Conservation (phyloP, 2,113 vertebrate genomes). For the Aix galericulata region DNA sequence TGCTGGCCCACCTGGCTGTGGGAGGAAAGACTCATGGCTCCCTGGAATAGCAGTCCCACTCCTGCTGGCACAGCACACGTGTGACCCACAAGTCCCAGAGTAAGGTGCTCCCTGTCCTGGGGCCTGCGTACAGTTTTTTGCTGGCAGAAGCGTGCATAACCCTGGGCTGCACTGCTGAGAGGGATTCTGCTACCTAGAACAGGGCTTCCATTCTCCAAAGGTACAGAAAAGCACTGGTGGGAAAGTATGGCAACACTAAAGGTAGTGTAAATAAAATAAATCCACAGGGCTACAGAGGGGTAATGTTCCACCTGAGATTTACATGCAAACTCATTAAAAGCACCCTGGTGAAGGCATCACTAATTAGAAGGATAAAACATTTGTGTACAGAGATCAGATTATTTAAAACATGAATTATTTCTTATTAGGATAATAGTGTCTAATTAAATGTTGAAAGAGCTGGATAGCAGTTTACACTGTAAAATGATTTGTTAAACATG, state of each 20-base stretch:
- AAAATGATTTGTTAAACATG: conserved; percentile 71
- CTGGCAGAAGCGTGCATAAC: neutral
- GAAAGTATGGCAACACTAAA: neutral
- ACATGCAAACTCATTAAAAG: conserved; percentile 55
- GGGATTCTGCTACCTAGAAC: neutral
- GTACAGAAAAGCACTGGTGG: neutral
- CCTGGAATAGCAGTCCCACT: neutral
- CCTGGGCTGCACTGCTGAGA: neutral
- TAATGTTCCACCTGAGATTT: conserved; percentile 32
- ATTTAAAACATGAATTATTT: conserved; percentile 49
- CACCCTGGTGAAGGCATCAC: neutral
- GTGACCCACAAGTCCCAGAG: neutral
- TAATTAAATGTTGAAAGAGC: conserved; percentile 70
- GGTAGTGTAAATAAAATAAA: conserved; percentile 26
- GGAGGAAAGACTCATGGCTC: neutral
- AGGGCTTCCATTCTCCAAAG: neutral
- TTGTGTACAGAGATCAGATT: conserved; percentile 1
- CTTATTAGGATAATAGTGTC: conserved; percentile 52
- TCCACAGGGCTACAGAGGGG: neutral
- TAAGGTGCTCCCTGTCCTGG: neutral
- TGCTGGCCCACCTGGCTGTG: neutral
- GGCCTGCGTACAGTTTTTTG: neutral
- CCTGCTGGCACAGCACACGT: fast-evolving
- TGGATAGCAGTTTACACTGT: conserved; percentile 65
- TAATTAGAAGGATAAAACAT: conserved; percentile 24